Conservation (phyloP, 2,888 invertebrate genomes). For the Minunthozetes semirufus region DNA sequence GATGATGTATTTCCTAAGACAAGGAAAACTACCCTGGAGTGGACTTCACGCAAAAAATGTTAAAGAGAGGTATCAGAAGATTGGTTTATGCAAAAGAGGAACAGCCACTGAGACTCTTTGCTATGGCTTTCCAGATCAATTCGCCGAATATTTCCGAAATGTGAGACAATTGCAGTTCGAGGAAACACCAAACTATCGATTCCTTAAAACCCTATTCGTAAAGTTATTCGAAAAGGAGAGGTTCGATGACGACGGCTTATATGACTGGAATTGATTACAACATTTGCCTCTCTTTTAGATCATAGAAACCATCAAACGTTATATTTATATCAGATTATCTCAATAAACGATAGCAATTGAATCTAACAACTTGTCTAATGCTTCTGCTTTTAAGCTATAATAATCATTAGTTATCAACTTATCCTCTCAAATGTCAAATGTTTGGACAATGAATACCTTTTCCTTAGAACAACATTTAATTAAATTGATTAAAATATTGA, state of each 20-base stretch:
- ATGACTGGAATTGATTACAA: constrained; percentile 3
- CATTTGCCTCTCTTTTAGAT: too few relatives aligned
- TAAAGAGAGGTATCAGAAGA: constrained; percentile 50
- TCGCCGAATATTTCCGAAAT: constrained; percentile 16
- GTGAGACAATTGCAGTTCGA: constrained; percentile 15
- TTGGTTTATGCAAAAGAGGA: constrained; percentile 23
- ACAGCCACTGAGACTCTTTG: constrained; percentile 22
- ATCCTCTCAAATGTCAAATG: too few relatives aligned
- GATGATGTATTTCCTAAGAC: constrained; percentile 30
- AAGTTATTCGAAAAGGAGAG: background rate
- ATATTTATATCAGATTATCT: too few relatives aligned
- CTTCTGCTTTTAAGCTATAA: too few relatives aligned
- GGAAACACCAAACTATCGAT: constrained; percentile 30
- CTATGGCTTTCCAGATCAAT: constrained; percentile 20
- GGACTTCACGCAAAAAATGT: constrained; percentile 20
- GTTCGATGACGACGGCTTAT: background rate
- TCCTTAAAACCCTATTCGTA: background rate
- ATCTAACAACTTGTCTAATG: too few relatives aligned
- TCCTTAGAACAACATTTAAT: too few relatives aligned
- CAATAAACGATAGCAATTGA: too few relatives aligned
- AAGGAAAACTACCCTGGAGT: constrained; percentile 34
- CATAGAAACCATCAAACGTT: too few relatives aligned
- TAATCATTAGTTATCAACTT: too few relatives aligned
- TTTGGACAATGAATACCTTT: too few relatives aligned
- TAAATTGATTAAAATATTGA: too few relatives aligned